Conservation (phyloP, 30 jellyfish, hydroid and myxozoan genomes). For the Turritopsis rubra region DNA sequence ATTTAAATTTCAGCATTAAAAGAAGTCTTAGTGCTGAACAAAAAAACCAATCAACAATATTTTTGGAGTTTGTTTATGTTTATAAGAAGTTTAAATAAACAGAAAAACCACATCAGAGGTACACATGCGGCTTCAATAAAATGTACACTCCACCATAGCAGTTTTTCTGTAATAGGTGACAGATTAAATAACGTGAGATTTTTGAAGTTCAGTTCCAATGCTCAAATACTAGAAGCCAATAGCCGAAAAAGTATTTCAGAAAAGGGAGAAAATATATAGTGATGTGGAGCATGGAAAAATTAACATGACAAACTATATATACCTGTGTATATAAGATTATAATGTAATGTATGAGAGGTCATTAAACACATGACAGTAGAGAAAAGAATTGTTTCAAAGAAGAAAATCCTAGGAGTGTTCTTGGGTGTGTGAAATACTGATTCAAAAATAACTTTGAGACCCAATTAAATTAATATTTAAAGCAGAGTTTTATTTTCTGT, state of each 20-base stretch:
- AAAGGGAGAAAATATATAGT: too few species aligned
- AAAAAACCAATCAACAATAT: not conserved
- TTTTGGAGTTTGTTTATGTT: not conserved
- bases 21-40: not conserved
- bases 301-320: too few species aligned
- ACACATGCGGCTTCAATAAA: too few species aligned
- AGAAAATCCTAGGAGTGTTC: not conserved
- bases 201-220: not conserved
- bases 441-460: not conserved
- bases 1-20: not conserved
- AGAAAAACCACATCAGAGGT: not conserved
- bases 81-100: not conserved
- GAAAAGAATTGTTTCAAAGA: too few species aligned
- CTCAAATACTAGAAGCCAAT: too few species aligned
- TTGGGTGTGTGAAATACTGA: not conserved
- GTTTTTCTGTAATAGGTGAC: not conserved
- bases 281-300: too few species aligned
- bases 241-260: too few species aligned
- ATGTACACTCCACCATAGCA: not conserved
- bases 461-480: too few species aligned
- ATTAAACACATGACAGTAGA: not conserved
- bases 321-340: too few species aligned
- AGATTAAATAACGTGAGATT: too few species aligned
- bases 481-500: too few species aligned
- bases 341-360: not conserved